Percentiles rank a stretch among this genome's conserved stretches.
phyloP scores from a whole-genome alignment of 2,797 vertebrate species.

The Tauraco hartlaubi region DNA sequence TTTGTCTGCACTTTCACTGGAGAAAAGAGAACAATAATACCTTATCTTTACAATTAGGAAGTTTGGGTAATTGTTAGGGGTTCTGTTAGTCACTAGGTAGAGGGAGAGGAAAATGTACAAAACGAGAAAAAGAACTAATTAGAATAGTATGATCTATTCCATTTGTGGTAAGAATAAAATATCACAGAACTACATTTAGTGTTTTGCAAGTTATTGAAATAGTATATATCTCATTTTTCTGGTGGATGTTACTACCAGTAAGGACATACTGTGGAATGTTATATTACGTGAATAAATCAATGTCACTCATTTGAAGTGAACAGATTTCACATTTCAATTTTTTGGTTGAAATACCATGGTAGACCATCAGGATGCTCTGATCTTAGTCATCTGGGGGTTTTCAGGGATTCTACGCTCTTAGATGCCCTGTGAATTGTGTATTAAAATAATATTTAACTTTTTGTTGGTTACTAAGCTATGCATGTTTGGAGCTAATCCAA shows the following conservation, averaged over 20 bases:
- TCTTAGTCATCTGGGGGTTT: not conserved
- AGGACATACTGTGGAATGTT: not conserved
- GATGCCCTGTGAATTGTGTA: not conserved
- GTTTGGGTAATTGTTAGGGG: not conserved
- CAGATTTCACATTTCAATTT: not conserved
- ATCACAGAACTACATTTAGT: not conserved
- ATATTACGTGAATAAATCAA: not conserved
- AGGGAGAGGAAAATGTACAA: not conserved
- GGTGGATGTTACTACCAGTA: not conserved
- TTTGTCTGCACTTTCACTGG: not conserved
- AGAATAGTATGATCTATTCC: not conserved
- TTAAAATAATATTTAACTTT: not conserved
- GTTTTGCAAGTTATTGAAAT: not conserved
- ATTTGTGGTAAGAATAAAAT: not conserved
- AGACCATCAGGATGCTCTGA: not conserved
- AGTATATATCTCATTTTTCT: not conserved
- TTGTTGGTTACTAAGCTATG: not conserved
- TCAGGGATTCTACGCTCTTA: not conserved
- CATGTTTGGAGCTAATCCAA: not conserved
- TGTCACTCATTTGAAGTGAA: not conserved
- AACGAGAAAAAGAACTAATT: not conserved
- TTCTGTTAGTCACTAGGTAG: not conserved
- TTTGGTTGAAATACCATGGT: not conserved
- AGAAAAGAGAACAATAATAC: not conserved
- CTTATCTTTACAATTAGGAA: not conserved